Base-by-base conservation (phyloP, 2,797 vertebrate species). In the Rallus crepitans region DNA sequence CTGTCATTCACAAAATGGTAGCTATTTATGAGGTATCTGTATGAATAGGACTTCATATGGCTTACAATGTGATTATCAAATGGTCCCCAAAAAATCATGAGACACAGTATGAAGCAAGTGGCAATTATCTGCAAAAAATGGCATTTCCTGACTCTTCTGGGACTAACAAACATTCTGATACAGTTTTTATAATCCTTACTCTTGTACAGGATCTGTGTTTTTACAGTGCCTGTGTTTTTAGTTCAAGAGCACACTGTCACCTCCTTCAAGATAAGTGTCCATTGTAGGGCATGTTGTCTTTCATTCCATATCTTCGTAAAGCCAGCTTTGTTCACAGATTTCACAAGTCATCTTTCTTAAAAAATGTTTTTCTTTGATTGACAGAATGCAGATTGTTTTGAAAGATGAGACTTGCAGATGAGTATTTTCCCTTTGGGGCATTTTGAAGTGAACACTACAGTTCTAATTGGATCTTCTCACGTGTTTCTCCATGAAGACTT, bases 11-110 rank as follows among this genome's bases (percentile, higher is more conserved):
- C 98, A 92, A 99, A 99, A 93, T 98, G 73, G 7, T 99, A 99
- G 87, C 97, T 98, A 81, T 99, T 99, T 92, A 99, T 95, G 93
- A 99, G 96, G 98, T 99, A 99, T 97, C 99, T 98, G 95, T 99
- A 99, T 0, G 98, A 98, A 95, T 98, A 99, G 33, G 99, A 99
- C 90, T 98, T 99, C 96, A 99, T 90, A 78, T 99, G 98, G 94
- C 98, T 98, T 89, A 99, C 94, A 11, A 99, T 82, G 11, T 97
- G 96, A 94, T 99, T 98, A 92, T 99, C 98, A 59, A 99, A 95
- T 0, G 98, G 96, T 71, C 95, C 98, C 99, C 98, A 99, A 96
- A 98, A 98, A 69, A 99, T 80, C 98, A 99, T 99, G 86, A 99
- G 87, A 42, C 97, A 99, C 70, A 99, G 70, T 71, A 99, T 57